Evolutionary conservation across 2,797 vertebrate genomes (phyloP).

Genomic region (Hippopotamyrus pictus): DNA sequence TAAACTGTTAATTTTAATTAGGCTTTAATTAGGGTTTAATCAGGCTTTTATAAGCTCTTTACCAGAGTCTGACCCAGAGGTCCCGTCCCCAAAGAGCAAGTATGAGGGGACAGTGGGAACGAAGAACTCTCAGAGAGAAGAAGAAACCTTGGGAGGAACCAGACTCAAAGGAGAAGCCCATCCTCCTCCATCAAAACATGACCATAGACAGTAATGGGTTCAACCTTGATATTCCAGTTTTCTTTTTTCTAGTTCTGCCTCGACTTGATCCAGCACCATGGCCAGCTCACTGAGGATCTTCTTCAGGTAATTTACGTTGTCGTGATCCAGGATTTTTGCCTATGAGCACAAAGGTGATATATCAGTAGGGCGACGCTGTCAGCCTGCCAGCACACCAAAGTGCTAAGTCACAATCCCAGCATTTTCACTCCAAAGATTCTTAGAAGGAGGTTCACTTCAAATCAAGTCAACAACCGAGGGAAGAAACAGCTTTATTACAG

Average conservation of each 20-base stretch:
- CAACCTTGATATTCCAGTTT: slow-evolving; percentile 93
- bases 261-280: slow-evolving; percentile 97
- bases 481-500: not conserved
- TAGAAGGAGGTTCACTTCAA: not conserved
- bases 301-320: slow-evolving; percentile 94
- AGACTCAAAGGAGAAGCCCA: not conserved
- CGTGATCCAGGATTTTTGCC: slow-evolving; percentile 97
- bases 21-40: not conserved
- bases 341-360: slow-evolving; percentile 39
- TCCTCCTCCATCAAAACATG: not conserved
- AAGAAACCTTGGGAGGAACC: not conserved
- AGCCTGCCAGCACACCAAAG: not conserved
- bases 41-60: not conserved
- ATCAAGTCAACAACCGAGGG: not conserved
- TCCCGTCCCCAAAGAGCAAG: not conserved
- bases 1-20: not conserved
- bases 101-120: not conserved
- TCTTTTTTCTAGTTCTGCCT: slow-evolving; percentile 93
- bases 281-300: slow-evolving; percentile 91
- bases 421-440: not conserved
- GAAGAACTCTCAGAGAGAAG: not conserved
- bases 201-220: not conserved
- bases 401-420: not conserved
- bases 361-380: not conserved
- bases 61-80: not conserved